Evolutionary conservation across 2,113 vertebrate species (phyloP).

Genomic region (Lampris megalopsis): DNA sequence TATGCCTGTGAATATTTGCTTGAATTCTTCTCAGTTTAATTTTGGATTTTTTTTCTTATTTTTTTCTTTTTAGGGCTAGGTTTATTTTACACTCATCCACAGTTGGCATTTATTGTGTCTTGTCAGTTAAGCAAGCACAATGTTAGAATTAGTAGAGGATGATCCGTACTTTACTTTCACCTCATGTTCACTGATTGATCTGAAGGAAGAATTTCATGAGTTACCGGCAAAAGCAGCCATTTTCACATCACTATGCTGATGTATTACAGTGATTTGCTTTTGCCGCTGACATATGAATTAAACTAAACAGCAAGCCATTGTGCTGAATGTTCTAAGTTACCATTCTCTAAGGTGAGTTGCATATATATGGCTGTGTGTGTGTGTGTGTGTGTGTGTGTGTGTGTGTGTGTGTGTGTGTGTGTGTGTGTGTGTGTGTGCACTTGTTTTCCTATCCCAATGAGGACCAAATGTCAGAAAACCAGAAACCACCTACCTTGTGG

Average conservation of each 20-base stretch:
- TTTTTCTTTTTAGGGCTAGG: no score
- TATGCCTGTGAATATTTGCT: neutral
- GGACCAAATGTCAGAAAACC: no score
- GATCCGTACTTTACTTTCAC: conserved; percentile 11
- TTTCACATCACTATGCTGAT: conserved; percentile 5
- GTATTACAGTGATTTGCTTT: neutral
- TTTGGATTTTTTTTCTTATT: conserved; percentile 1
- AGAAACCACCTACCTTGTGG: no score
- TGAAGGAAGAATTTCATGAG: conserved; percentile 4
- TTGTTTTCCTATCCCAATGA: neutral
- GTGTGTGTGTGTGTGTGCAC: neutral
- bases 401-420: neutral
- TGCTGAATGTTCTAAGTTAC: conserved; percentile 30
- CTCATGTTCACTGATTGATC: conserved; percentile 39
- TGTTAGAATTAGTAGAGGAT: neutral
- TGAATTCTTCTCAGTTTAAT: neutral
- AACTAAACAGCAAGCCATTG: neutral
- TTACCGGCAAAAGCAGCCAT: neutral
- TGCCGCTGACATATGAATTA: neutral
- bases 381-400: neutral
- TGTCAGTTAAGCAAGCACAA: neutral
- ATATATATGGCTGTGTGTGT: conserved; percentile 14
- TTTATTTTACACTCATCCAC: no score
- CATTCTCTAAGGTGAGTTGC: conserved; percentile 55
- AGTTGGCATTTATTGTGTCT: neutral